Conservation (phyloP, 2,888 invertebrate species). For the Drosophila differens region DNA sequence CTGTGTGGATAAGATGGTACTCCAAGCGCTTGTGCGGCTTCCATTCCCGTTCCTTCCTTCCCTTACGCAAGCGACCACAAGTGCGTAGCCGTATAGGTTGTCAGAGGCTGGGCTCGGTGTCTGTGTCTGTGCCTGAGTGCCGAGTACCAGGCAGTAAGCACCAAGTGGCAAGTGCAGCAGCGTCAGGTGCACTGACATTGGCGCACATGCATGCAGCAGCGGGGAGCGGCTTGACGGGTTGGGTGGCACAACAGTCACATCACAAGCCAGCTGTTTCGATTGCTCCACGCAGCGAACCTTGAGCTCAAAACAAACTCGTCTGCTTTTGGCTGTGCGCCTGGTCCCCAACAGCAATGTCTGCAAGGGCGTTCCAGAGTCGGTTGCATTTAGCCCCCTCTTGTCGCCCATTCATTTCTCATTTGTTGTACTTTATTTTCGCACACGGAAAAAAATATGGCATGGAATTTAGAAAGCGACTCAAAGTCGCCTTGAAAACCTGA, state of each 20-base stretch:
- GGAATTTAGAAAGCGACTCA: not conserved
- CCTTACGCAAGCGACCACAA: slow-evolving; percentile 49
- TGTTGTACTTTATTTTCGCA: slow-evolving; percentile 1
- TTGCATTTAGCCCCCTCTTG: slow-evolving; percentile 24
- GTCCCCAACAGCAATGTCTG: slow-evolving; percentile 48
- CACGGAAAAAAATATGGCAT: not conserved
- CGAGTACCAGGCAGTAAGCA: slow-evolving; percentile 50
- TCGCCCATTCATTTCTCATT: slow-evolving; percentile 11
- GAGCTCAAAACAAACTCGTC: slow-evolving; percentile 52
- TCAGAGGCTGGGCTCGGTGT: slow-evolving; percentile 42
- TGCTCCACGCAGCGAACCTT: slow-evolving; percentile 48
- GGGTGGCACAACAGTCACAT: slow-evolving; percentile 1
- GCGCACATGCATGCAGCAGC: slow-evolving; percentile 41
- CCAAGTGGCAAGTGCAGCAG: slow-evolving; percentile 57
- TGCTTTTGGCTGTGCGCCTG: slow-evolving; percentile 62
- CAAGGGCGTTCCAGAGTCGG: slow-evolving; percentile 38
- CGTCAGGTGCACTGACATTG: slow-evolving; percentile 77
- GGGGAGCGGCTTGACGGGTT: not conserved
- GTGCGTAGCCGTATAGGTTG: slow-evolving; percentile 47
- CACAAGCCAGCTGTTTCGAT: slow-evolving; percentile 36
- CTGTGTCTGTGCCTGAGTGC: slow-evolving; percentile 34
- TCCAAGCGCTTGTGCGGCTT: slow-evolving; percentile 64
- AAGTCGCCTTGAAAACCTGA: not conserved
- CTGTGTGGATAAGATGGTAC: slow-evolving; percentile 33
- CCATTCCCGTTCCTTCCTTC: slow-evolving; percentile 41